Conservation (phyloP, 2,113 vertebrate species). For the Lipophrys pholis region DNA sequence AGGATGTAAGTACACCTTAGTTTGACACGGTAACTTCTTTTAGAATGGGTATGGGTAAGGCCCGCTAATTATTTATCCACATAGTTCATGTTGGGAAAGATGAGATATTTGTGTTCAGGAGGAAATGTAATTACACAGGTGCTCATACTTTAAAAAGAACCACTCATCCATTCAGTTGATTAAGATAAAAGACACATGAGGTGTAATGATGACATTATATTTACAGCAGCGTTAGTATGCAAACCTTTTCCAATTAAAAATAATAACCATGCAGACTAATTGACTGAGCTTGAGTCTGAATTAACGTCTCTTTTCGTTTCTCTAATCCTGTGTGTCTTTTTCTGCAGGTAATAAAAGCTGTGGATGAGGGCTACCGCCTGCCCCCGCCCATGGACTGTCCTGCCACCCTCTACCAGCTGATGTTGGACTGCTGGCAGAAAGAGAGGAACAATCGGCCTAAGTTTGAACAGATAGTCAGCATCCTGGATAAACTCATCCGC, state of each 20-base stretch:
- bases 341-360: slow-evolving; percentile 95
- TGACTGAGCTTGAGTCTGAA: not conserved
- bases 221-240: no score
- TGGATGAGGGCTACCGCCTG: slow-evolving; percentile 96
- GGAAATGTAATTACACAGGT: not conserved
- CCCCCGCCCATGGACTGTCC: slow-evolving; percentile 99
- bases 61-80: slow-evolving; percentile 33
- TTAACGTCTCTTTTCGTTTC: not conserved
- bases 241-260: no score
- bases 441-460: slow-evolving; percentile 98
- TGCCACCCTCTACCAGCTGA: slow-evolving; percentile 96
- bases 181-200: no score
- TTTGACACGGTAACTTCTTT: slow-evolving; percentile 15
- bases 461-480: slow-evolving; percentile 99
- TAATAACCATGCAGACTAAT: no score
- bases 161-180: no score
- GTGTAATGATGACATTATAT: no score
- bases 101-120: not conserved
- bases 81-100: not conserved
- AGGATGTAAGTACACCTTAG: slow-evolving; percentile 90
- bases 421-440: slow-evolving; percentile 99
- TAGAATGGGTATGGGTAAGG: not conserved
- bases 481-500: slow-evolving; percentile 98
- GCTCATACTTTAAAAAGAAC: no score
- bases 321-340: not conserved